Evolutionary conservation across 2,888 invertebrate genomes (phyloP).

Genomic region (Chloroclysta siterata): DNA sequence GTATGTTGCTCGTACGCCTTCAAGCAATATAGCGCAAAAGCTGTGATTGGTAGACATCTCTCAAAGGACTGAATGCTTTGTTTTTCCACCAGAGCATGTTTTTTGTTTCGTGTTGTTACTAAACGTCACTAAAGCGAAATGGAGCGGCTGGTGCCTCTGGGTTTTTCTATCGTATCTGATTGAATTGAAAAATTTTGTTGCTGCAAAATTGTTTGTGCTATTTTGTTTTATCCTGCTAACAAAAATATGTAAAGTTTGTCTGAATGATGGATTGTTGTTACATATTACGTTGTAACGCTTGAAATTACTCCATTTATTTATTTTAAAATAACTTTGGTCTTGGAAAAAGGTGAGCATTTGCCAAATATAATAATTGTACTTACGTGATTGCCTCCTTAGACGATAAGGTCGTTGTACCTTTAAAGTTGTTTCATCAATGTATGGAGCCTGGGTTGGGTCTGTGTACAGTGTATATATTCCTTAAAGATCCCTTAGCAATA

Average conservation of each 20-base stretch:
- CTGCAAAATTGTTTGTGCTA: constrained; percentile 4
- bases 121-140: constrained; percentile 38
- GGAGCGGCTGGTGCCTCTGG: constrained; percentile 28
- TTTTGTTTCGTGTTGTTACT: constrained; percentile 31
- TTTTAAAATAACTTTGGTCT: too few species aligned
- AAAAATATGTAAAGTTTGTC: neutral
- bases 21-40: constrained; percentile 23
- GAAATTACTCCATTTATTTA: too few species aligned
- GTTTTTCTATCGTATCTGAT: constrained; percentile 25
- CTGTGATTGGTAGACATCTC: constrained; percentile 37
- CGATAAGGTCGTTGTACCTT: too few species aligned
- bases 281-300: too few species aligned
- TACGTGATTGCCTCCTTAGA: too few species aligned
- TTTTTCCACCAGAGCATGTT: constrained; percentile 28
- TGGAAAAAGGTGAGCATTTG: too few species aligned
- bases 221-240: neutral
- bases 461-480: too few species aligned
- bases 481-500: too few species aligned
- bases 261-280: neutral
- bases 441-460: too few species aligned
- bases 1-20: neutral
- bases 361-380: too few species aligned
- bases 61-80: constrained; percentile 37
- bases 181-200: constrained; percentile 23
- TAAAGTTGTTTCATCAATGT: too few species aligned